These are phyloP conservation scores for Saturnia pavonia DNA, from an alignment of 2,888 invertebrate species.

Conservation along the genomic window DNA sequence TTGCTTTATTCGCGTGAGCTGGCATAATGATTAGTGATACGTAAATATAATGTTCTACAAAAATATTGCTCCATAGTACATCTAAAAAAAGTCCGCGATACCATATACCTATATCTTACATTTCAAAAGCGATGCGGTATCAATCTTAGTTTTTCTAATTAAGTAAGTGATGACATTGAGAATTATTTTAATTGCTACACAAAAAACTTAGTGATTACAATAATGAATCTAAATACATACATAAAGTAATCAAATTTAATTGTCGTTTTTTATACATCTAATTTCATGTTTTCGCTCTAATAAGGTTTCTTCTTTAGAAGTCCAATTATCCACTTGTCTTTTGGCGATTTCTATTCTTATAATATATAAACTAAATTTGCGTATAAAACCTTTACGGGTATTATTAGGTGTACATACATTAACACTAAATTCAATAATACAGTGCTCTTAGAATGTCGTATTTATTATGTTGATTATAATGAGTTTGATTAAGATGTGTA, in stretches of 20 bases:
- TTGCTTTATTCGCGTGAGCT: too few species aligned
- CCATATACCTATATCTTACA: too few species aligned
- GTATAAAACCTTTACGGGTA: too few species aligned
- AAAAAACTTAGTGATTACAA: background rate
- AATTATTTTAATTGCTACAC: background rate
- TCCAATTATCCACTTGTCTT: background rate
- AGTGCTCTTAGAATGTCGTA: background rate
- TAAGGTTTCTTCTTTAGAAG: background rate
- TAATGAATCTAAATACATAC: background rate
- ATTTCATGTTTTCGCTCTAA: background rate
- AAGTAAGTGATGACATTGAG: background rate
- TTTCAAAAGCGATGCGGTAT: background rate
- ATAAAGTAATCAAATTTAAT: background rate
- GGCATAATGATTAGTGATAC: too few species aligned
- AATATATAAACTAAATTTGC: background rate
- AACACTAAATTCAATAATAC: background rate
- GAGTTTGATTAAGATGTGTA: background rate
- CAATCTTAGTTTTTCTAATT: background rate
- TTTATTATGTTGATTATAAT: background rate
- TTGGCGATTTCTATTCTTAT: background rate
- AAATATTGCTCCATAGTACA: too few species aligned
- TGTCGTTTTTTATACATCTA: background rate
- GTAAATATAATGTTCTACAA: too few species aligned
- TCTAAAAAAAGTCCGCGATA: too few species aligned
- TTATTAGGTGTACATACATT: background rate